These are phyloP conservation scores for Protobothrops mucrosquamatus DNA, from an alignment of 2,113 vertebrate species.

Conservation along the genomic window DNA sequence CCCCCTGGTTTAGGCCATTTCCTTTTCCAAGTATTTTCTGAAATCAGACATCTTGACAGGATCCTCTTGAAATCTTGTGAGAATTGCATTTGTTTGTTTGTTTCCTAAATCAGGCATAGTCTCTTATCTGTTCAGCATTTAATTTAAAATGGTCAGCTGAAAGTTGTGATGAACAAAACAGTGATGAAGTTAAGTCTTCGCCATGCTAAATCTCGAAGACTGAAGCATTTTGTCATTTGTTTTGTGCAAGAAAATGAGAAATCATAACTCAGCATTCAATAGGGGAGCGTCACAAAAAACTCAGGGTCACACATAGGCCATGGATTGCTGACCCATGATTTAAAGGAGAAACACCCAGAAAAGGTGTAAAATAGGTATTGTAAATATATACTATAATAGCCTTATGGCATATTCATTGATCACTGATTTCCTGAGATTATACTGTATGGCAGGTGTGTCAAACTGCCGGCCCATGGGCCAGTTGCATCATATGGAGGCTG, in stretches of 20 bases:
- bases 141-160: background rate
- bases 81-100: background rate
- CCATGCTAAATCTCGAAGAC: background rate
- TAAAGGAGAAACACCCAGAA: background rate
- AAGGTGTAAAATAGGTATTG: background rate
- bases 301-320: background rate
- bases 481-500: too few relatives aligned
- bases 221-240: background rate
- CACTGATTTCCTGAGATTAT: background rate
- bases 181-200: background rate
- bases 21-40: background rate
- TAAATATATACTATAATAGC: background rate
- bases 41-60: background rate
- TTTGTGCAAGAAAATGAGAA: background rate
- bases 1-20: background rate
- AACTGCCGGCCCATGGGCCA: too few relatives aligned
- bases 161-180: background rate
- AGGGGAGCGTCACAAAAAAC: background rate
- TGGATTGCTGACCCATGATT: background rate
- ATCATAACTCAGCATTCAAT: background rate
- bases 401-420: background rate
- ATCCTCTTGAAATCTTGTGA: background rate
- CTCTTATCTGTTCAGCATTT: background rate
- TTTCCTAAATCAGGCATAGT: background rate
- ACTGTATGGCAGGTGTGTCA: background rate